Evolutionary conservation across 2,888 invertebrate species (phyloP).

Genomic region (Parelbella ahira): DNA sequence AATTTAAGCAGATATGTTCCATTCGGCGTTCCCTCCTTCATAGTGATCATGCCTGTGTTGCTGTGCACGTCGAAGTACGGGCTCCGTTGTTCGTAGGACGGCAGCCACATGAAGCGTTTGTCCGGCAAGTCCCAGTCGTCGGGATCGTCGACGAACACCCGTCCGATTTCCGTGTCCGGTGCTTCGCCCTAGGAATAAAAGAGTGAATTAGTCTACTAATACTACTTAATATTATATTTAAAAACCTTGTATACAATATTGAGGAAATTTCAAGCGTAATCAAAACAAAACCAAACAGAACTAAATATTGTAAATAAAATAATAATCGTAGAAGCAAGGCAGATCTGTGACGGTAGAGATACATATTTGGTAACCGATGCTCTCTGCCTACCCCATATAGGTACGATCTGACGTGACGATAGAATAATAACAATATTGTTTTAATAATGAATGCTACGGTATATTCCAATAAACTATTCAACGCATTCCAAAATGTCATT

Average conservation of each 20-base stretch:
- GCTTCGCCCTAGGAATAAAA: slow-evolving; percentile 82
- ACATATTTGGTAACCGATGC: no score
- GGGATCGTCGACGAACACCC: slow-evolving; percentile 95
- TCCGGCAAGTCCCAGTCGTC: slow-evolving; percentile 99
- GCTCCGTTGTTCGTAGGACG: slow-evolving; percentile 70
- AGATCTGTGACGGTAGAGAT: no score
- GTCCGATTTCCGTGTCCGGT: slow-evolving; percentile 91
- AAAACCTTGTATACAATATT: neutral
- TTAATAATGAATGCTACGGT: no score
- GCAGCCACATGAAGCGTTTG: slow-evolving; percentile 90
- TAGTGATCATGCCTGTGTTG: slow-evolving; percentile 92
- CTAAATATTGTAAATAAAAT: neutral
- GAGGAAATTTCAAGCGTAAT: neutral
- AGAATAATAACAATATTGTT: no score
- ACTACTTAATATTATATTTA: no score
- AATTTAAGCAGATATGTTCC: slow-evolving; percentile 89
- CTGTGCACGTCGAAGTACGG: slow-evolving; percentile 87
- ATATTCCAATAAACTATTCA: no score
- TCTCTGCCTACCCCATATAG: no score
- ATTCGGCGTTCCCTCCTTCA: slow-evolving; percentile 87
- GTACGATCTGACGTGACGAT: no score
- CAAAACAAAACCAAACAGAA: neutral
- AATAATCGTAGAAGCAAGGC: neutral
- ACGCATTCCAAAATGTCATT: no score
- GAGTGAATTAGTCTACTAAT: neutral